Evolutionary conservation across 2,113 vertebrate species (phyloP), one percentile per base, ranked within the genome.

Genomic region (Psilopogon haemacephalus): DNA sequence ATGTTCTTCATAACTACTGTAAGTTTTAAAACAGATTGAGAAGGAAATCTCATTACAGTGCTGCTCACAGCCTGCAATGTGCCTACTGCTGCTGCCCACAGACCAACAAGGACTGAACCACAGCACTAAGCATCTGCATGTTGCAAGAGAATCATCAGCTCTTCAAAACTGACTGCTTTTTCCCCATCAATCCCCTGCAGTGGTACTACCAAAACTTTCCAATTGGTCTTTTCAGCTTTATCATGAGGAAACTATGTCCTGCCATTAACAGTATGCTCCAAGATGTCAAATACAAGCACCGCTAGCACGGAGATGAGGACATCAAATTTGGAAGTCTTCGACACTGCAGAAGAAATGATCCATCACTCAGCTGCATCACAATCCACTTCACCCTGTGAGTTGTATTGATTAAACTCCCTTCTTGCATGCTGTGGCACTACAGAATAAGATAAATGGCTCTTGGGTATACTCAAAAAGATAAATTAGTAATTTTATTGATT

Each of bases 171-270:
- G 40, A 32, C 13, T 42, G 26, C 10, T 88, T 54, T 38, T 67
- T 30, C 13, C 75, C n/a, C 32, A 82, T 46, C n/a, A 27, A 38
- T 13, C 2, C 15, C 5, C 81, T 59, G 17, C 28, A 33, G 27
- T 81, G 56, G 6, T 54, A 62, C 69, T 63, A 80, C 21, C 21
- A 77, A 76, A 55, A 27, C 11, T 30, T 60, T 72, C 18, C 26
- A 0, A 0, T 4, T 44, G 6, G 15, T 86, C 7, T 58, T 62
- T 21, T 42, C 38, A 52, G 11, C 5, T 32, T 48, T 33, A 28
- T 64, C 35, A 38, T 50, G 30, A 86, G 4, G 19, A 75, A 77
- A 58, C 3, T 18, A 28, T 4, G 2, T 38, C n/a, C 59, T 2
- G 4, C n/a, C 23, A 35, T 46, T 58, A 84, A 59, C 26, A 52